phyloP scores from a whole-genome alignment of 2,888 invertebrate genomes.

The Drosophila testacea region DNA sequence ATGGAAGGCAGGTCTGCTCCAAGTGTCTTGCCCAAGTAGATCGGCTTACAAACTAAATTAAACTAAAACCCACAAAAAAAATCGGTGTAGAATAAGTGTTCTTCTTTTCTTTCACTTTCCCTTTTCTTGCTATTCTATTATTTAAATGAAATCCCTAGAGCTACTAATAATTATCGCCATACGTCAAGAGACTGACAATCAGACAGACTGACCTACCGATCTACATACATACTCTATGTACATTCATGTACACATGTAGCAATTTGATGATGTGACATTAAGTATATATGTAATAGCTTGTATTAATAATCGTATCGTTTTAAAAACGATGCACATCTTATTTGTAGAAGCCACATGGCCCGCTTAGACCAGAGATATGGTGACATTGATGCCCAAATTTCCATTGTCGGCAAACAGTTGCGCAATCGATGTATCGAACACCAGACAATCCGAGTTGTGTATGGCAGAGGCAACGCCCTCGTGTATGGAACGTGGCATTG shows the following conservation, averaged over 20 bases:
- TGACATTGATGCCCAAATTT: constrained; percentile 99
- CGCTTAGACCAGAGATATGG: constrained; percentile 94
- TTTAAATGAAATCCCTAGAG: constrained; percentile 46
- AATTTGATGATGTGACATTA: constrained; percentile 35
- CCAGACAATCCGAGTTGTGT: constrained; percentile 98
- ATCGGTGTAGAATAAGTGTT: constrained; percentile 33
- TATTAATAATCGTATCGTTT: constrained; percentile 58
- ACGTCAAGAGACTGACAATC: constrained; percentile 49
- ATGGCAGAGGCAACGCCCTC: constrained; percentile 99
- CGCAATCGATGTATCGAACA: constrained; percentile 99
- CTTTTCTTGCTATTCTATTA: background rate
- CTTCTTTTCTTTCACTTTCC: constrained; percentile 4
- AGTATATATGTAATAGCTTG: constrained; percentile 35
- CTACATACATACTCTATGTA: constrained; percentile 34
- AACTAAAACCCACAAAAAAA: constrained; percentile 69
- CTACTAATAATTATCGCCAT: constrained; percentile 40
- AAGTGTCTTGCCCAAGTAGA: constrained; percentile 55
- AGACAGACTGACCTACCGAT: constrained; percentile 29
- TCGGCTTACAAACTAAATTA: constrained; percentile 70
- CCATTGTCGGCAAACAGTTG: constrained; percentile 99
- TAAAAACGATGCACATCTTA: constrained; percentile 58
- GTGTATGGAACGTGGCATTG: constrained; percentile 98
- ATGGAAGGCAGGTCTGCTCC: constrained; percentile 58
- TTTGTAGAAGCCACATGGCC: constrained; percentile 16
- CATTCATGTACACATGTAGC: constrained; percentile 5